Evolutionary conservation across 2,797 vertebrate genomes (phyloP).

Genomic region (Carduelis carduelis): DNA sequence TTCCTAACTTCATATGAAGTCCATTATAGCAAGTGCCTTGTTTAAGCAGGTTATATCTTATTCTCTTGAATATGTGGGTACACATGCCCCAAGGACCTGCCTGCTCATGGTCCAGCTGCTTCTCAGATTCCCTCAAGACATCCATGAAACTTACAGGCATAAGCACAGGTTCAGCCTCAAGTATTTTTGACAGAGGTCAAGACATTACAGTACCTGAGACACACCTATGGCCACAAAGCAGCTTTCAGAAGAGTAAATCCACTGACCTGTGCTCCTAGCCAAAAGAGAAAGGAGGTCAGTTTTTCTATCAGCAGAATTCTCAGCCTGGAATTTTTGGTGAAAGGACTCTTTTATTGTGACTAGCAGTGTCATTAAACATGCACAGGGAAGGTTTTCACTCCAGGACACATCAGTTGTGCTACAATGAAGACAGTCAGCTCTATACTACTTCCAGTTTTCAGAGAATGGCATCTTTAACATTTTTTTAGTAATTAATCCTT

Average conservation of each 20-base stretch:
- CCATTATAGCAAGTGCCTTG: background rate
- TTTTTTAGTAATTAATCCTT: background rate
- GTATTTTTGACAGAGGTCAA: background rate
- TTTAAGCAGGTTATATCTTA: background rate
- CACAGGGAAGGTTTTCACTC: background rate
- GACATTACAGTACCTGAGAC: background rate
- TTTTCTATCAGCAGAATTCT: background rate
- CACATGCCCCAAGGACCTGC: background rate
- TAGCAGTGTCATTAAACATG: background rate
- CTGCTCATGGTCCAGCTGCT: background rate
- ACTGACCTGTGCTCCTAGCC: background rate
- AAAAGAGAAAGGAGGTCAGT: background rate
- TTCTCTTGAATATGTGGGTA: rapidly evolving
- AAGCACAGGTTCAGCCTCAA: background rate
- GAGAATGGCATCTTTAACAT: background rate
- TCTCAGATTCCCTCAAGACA: background rate
- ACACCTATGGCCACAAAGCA: background rate
- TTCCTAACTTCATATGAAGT: background rate
- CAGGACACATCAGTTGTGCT: background rate
- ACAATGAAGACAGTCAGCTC: background rate
- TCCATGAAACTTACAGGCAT: background rate
- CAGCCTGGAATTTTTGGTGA: background rate
- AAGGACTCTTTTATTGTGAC: background rate
- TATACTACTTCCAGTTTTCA: background rate
- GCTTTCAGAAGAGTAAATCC: background rate